Evolutionary conservation across 2,797 vertebrate genomes (phyloP).

Genomic region (Melanotaenia nigrans): DNA sequence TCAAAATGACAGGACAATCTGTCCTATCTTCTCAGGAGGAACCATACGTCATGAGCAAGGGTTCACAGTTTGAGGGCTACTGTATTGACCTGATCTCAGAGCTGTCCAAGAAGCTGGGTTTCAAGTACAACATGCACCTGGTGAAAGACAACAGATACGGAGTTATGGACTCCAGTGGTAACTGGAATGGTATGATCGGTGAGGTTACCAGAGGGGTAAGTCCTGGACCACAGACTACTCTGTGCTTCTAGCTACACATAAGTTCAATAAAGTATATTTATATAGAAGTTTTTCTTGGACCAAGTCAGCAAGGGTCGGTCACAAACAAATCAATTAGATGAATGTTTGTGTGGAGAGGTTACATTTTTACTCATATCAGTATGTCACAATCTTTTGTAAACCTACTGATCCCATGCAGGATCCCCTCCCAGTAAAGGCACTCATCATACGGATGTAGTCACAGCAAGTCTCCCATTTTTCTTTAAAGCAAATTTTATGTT

Average conservation of each 20-base stretch:
- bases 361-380: too few relatives aligned
- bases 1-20: neutral
- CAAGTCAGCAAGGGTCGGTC: too few relatives aligned
- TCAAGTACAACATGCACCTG: constrained; percentile 83
- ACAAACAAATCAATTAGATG: too few relatives aligned
- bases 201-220: constrained; percentile 86
- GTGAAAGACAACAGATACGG: constrained; percentile 88
- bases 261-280: neutral
- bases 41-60: constrained; percentile 84
- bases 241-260: neutral
- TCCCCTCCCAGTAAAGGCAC: too few relatives aligned
- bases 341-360: too few relatives aligned
- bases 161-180: constrained; percentile 64
- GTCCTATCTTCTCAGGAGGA: constrained; percentile 78
- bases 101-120: constrained; percentile 82
- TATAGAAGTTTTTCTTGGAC: too few relatives aligned
- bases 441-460: too few relatives aligned
- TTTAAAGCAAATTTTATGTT: too few relatives aligned
- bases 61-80: constrained; percentile 85
- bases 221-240: neutral
- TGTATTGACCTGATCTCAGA: constrained; percentile 86
- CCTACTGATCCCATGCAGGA: too few relatives aligned
- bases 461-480: too few relatives aligned
- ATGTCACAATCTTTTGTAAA: too few relatives aligned
- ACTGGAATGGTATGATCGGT: constrained; percentile 90